A percentile compares a stretch with the other conserved stretches of the same genome.
Evolutionary conservation across 2,888 invertebrate species (phyloP).

Genomic region (Lasioglossum figueresi): DNA sequence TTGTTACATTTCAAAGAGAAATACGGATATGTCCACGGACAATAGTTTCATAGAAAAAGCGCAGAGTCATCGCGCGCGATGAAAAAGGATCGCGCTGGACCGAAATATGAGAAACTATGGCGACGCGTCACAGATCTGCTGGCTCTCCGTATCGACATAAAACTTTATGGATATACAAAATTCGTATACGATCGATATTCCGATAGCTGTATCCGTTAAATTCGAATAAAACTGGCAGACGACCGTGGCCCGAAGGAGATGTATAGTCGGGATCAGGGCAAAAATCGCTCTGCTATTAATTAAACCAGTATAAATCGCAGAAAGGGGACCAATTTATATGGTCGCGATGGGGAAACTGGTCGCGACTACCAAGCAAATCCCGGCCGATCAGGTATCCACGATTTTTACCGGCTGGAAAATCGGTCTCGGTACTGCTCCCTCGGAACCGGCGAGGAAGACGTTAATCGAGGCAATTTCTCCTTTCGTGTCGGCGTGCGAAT

Average conservation of each 20-base stretch:
- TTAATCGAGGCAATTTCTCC: conserved; percentile 59
- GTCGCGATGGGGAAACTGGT: conserved; percentile 10
- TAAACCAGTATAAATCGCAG: conserved; percentile 10
- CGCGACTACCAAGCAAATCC: conserved; percentile 11
- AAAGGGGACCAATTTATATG: conserved; percentile 1
- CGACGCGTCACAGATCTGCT: neutral
- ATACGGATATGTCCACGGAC: neutral
- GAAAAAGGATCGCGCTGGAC: conserved; percentile 18
- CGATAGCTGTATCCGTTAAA: conserved; percentile 14
- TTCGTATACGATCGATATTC: conserved; percentile 20
- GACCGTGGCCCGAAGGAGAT: neutral
- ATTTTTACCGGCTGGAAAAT: conserved; percentile 35
- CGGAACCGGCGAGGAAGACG: conserved; percentile 36
- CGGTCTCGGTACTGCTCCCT: conserved; percentile 13
- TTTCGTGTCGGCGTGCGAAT: conserved; percentile 16
- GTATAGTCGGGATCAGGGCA: neutral
- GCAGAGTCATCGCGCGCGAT: neutral
- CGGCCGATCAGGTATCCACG: conserved; percentile 19
- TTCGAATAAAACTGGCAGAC: conserved; percentile 28
- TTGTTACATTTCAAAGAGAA: neutral
- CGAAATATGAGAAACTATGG: conserved; percentile 8
- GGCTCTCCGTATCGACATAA: conserved; percentile 16
- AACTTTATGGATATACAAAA: conserved; percentile 44
- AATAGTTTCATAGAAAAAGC: neutral
- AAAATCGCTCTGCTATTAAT: conserved; percentile 26